A percentile compares a stretch with the other conserved stretches of the same genome.
These are phyloP conservation scores for Micromussa lordhowensis DNA, from an alignment of 92 coral and sea anemone species.

Conservation along the genomic window DNA sequence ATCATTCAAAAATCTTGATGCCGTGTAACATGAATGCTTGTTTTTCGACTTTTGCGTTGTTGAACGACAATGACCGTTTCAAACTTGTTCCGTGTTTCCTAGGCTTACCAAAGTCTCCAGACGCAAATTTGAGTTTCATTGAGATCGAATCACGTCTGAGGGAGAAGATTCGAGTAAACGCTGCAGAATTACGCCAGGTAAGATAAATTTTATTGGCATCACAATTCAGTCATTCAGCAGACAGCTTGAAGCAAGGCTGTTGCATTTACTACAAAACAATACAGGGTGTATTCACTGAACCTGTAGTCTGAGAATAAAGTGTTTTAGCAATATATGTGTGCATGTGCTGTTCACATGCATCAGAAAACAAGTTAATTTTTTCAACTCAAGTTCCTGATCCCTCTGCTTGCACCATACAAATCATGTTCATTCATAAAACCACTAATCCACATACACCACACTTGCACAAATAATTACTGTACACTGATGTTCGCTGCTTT, in stretches of 20 bases:
- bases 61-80: slow-evolving; percentile 13
- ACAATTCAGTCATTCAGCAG: neutral
- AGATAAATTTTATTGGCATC: neutral
- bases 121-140: slow-evolving; percentile 75
- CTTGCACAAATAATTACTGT: no score
- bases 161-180: slow-evolving; percentile 81
- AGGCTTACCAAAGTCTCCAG: slow-evolving; percentile 76
- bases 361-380: neutral
- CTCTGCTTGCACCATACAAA: neutral
- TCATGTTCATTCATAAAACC: neutral
- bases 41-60: neutral
- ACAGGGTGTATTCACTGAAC: neutral
- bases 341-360: no score
- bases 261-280: no score
- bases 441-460: no score
- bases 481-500: no score
- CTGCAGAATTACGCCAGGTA: slow-evolving; percentile 88
- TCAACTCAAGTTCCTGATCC: neutral
- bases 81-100: slow-evolving; percentile 7
- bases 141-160: slow-evolving; percentile 86
- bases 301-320: neutral
- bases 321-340: no score
- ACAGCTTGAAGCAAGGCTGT: no score
- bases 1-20: neutral
- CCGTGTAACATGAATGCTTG: neutral